Evolutionary conservation across 1,140 invertebrate species (phyloP).

Genomic region (Trachelipus rathkii): DNA sequence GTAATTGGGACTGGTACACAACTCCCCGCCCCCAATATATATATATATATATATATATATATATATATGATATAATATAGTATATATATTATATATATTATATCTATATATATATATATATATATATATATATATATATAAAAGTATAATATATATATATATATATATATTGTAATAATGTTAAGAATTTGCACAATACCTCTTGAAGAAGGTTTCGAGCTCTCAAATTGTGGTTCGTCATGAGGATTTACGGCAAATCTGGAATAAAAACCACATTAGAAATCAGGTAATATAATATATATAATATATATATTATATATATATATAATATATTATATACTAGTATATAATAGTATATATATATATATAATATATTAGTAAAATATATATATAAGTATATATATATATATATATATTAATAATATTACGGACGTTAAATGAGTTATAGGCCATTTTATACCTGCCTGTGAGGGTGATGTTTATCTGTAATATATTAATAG

Average conservation of each 20-base stretch:
- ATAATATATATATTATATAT: slow-evolving; percentile 4
- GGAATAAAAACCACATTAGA: slow-evolving; percentile 79
- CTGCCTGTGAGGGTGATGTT: too few relatives aligned
- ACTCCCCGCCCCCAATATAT: too few relatives aligned
- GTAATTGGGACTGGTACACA: too few relatives aligned
- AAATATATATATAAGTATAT: slow-evolving; percentile 4
- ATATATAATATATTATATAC: slow-evolving; percentile 1
- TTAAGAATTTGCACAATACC: slow-evolving; percentile 90
- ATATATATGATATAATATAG: too few relatives aligned
- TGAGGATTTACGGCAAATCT: slow-evolving; percentile 81
- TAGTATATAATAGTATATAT: slow-evolving; percentile 7
- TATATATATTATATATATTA: slow-evolving; percentile 15
- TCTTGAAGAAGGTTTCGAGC: slow-evolving; percentile 87
- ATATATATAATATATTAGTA: slow-evolving; percentile 10
- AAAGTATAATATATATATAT: neutral
- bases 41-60: too few relatives aligned
- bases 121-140: slow-evolving; percentile 9
- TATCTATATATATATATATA: slow-evolving; percentile 8
- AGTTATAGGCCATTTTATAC: too few relatives aligned
- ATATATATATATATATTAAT: slow-evolving; percentile 7
- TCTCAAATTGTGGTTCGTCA: slow-evolving; percentile 94
- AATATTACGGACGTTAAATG: too few relatives aligned
- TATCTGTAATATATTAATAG: too few relatives aligned
- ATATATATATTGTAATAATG: too few relatives aligned
- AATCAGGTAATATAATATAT: slow-evolving; percentile 54